These are phyloP conservation scores for Indicator maculatus DNA, from an alignment of 2,113 vertebrate genomes.

Conservation along the genomic window DNA sequence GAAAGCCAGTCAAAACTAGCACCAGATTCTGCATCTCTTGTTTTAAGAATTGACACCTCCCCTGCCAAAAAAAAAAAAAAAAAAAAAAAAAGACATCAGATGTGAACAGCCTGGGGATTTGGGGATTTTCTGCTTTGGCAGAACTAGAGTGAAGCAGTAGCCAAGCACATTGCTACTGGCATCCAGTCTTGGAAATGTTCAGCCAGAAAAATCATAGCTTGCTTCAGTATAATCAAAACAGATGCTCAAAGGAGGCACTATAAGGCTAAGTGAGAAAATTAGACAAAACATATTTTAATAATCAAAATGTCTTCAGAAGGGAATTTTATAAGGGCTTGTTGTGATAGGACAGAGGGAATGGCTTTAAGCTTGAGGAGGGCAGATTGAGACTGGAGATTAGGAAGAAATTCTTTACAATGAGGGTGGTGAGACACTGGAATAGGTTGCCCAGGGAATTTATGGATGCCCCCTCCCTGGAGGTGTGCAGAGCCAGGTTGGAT, in stretches of 20 bases:
- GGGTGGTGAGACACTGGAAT: too few relatives aligned
- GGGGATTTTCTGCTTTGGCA: conserved; percentile 44
- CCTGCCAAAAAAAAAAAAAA: too few relatives aligned
- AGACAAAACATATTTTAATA: conserved; percentile 61
- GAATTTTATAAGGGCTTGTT: too few relatives aligned
- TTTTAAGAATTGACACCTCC: background rate
- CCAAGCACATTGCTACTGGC: conserved; percentile 50
- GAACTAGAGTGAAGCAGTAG: background rate
- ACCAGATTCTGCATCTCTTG: background rate
- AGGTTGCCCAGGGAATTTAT: too few relatives aligned
- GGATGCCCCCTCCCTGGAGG: too few relatives aligned
- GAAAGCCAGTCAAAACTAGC: background rate
- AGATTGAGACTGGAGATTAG: too few relatives aligned
- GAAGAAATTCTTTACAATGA: too few relatives aligned
- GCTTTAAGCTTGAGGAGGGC: too few relatives aligned
- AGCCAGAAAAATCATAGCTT: conserved; percentile 51
- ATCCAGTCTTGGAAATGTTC: conserved; percentile 42
- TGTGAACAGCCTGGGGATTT: background rate
- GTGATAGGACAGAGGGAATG: too few relatives aligned
- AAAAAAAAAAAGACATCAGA: background rate
- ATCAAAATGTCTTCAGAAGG: background rate
- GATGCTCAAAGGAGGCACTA: conserved; percentile 37
- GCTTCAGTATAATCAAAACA: conserved; percentile 48
- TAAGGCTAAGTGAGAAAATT: conserved; percentile 59
- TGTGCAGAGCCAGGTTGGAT: too few relatives aligned